These are phyloP conservation scores for Acinonyx jubatus DNA, from an alignment of 2,113 vertebrate genomes.

Conservation along the genomic window DNA sequence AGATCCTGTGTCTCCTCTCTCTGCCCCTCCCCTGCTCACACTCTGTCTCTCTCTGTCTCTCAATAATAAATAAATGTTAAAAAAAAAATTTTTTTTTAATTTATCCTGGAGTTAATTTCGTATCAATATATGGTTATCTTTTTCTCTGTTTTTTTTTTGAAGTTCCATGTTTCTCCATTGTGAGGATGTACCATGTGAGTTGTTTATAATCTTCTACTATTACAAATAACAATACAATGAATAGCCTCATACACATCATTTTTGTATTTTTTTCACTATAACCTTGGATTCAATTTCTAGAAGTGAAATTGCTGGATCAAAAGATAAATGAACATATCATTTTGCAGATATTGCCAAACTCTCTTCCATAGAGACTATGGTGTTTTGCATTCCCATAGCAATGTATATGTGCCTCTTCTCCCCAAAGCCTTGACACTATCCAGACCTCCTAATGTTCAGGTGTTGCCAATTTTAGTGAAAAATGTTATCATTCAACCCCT, in stretches of 20 bases:
- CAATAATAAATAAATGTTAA: no score
- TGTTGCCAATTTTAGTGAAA: neutral
- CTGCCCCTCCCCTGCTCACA: no score
- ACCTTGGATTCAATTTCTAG: neutral
- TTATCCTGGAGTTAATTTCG: neutral
- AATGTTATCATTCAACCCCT: neutral
- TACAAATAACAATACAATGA: neutral
- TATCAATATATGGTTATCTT: neutral
- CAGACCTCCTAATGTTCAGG: neutral
- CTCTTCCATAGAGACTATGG: neutral
- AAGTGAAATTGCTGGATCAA: neutral
- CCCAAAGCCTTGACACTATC: neutral
- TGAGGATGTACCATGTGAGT: neutral
- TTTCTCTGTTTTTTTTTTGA: neutral
- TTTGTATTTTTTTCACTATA: neutral
- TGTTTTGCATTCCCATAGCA: neutral
- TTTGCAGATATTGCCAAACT: neutral
- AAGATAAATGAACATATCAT: neutral
- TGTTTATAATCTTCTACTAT: neutral
- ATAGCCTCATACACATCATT: neutral
- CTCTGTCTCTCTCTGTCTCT: no score
- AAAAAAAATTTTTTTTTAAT: no score
- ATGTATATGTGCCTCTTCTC: neutral
- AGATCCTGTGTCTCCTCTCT: no score
- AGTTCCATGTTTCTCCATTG: neutral